These are phyloP conservation scores for Psittacara wagleri DNA, from an alignment of 2,113 vertebrate genomes.

Conservation along the genomic window DNA sequence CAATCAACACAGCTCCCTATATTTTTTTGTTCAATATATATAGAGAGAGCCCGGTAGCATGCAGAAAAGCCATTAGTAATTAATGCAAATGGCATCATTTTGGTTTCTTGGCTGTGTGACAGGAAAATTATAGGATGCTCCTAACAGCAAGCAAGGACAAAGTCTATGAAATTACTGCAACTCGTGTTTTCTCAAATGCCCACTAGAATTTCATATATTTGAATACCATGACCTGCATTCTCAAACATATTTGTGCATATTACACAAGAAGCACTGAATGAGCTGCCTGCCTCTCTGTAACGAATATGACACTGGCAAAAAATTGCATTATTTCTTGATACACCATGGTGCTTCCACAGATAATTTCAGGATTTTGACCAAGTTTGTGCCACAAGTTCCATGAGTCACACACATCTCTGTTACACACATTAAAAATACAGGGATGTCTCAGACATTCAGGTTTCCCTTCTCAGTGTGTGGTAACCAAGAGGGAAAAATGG, in stretches of 20 bases:
- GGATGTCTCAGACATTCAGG: background rate
- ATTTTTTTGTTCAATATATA: background rate
- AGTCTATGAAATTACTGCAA: background rate
- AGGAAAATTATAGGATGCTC: background rate
- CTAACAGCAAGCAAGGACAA: background rate
- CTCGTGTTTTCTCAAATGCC: background rate
- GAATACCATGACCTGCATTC: background rate
- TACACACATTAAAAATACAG: background rate
- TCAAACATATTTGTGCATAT: background rate
- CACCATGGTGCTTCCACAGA: rapidly evolving
- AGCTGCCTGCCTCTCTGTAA: background rate
- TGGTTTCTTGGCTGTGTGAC: background rate
- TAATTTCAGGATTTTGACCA: background rate
- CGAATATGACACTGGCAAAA: background rate
- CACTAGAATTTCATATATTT: background rate
- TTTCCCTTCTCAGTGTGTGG: background rate
- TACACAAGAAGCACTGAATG: background rate
- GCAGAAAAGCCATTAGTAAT: background rate
- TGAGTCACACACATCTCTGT: background rate
- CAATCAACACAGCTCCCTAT: background rate
- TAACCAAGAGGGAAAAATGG: background rate
- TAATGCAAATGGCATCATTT: rapidly evolving
- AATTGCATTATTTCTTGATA: background rate
- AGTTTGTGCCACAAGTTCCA: background rate
- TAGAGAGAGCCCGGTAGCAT: background rate